Base-by-base conservation (phyloP, 2,797 vertebrate genomes). In the Gadopsis marmoratus region DNA sequence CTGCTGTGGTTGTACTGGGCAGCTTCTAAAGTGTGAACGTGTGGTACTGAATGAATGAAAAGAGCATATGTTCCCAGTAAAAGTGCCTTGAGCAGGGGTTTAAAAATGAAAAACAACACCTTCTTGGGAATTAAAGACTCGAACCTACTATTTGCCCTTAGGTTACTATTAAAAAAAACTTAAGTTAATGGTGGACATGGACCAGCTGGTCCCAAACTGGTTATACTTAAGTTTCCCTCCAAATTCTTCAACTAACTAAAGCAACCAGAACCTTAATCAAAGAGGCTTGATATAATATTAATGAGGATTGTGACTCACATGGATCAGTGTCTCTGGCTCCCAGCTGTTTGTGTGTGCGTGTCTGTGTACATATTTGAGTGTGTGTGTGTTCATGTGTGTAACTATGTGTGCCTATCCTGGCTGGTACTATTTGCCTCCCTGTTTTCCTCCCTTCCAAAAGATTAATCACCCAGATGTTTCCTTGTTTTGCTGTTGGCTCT, bases 401-500 rank as follows among this genome's bases (percentile, higher is more conserved):
- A 54, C 59, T 71, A 45, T 75, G 66, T 78, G 72, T 71, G 72
- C 70, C 78, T 81, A 81, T 86, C 90, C 70, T 85, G 79, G 81
- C 86, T 93, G 88, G 90, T 91, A 91, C 85, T 86, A 79, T 86
- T 89, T 85, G 74, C 88, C 88, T 89, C 76, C 71, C 72, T 86
- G 85, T 91, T 93, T 92, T 86, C 86, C 87, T 89, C 87, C 89
- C 81, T 83, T 87, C 82, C 75, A 90, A 92, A 92, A 95, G 93
- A 96, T 95, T 94, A 95, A 96, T 95, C 94, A 94, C 89, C 95
- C 95, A 96, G 95, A 96, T 96, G 95, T 96, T 96, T 96, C 94
- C 95, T 95, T 95, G 90, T 94, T 95, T 95, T 95, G 94, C 95
- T 95, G 94, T 94, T 95, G 94, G 95, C 94, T 95, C 94, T 94